Evolutionary conservation across 2,888 invertebrate species (phyloP).

Genomic region (Macropis europaea): DNA sequence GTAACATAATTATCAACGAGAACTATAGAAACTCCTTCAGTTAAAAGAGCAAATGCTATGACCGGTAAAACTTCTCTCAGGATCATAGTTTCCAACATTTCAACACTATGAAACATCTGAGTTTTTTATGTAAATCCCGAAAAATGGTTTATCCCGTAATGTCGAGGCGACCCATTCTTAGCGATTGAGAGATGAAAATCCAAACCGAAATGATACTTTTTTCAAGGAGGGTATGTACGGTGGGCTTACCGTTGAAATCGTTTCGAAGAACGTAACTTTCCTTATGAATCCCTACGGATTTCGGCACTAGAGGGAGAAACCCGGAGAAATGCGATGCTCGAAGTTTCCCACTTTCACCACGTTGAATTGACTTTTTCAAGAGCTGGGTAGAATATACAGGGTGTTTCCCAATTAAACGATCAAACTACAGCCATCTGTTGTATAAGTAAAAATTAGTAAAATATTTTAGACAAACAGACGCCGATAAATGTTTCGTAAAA

Average conservation of each 20-base stretch:
- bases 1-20: no score
- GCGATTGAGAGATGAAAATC: slow-evolving; percentile 34
- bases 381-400: no score
- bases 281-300: slow-evolving; percentile 68
- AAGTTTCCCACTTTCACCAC: slow-evolving; percentile 21
- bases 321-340: not conserved
- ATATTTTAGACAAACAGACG: no score
- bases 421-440: no score
- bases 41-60: no score
- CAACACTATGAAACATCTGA: no score
- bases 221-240: slow-evolving; percentile 12
- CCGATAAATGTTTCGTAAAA: no score
- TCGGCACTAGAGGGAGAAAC: slow-evolving; percentile 27
- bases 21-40: no score
- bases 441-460: no score
- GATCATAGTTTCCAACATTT: no score
- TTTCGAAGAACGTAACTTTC: slow-evolving; percentile 67
- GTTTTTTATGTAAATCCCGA: not conserved
- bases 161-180: slow-evolving; percentile 59
- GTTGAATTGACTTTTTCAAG: slow-evolving; percentile 9
- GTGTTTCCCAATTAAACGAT: no score
- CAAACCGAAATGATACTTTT: slow-evolving; percentile 30
- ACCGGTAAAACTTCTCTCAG: no score
- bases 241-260: slow-evolving; percentile 20
- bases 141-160: slow-evolving; percentile 74